These are phyloP conservation scores for Lerista edwardsae DNA, from an alignment of 2,797 vertebrate genomes.

Conservation along the genomic window DNA sequence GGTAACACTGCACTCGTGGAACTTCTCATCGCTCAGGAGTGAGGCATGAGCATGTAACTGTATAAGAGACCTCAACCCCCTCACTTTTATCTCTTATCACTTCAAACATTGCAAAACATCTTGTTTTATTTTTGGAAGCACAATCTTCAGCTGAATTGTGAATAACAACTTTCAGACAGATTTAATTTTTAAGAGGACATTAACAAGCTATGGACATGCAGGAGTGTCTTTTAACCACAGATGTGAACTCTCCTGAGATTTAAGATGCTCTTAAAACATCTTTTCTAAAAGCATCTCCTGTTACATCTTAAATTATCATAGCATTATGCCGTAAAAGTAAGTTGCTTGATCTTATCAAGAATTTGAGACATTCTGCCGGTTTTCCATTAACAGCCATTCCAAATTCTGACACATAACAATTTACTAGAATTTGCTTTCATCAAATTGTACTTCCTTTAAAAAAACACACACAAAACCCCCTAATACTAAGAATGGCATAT, in stretches of 20 bases:
- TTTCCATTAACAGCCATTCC: conserved; percentile 69
- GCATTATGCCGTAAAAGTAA: conserved; percentile 56
- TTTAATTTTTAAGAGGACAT: conserved; percentile 51
- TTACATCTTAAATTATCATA: conserved; percentile 51
- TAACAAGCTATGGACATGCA: conserved; percentile 59
- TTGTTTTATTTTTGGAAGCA: conserved; percentile 27
- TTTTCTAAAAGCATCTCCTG: conserved; percentile 61
- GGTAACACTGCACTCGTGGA: too few relatives aligned
- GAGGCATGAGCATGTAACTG: too few relatives aligned
- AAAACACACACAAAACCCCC: background rate
- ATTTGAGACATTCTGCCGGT: conserved; percentile 67
- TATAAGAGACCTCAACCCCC: too few relatives aligned
- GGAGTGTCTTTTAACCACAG: conserved; percentile 48
- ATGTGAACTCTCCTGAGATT: conserved; percentile 66
- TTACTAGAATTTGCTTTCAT: conserved; percentile 65
- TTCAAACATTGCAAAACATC: background rate
- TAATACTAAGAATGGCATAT: background rate
- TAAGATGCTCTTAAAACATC: conserved; percentile 57
- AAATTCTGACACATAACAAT: conserved; percentile 70
- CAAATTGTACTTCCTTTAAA: conserved; percentile 61
- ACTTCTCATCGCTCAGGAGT: too few relatives aligned
- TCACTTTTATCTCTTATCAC: background rate
- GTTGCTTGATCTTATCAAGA: conserved; percentile 61
- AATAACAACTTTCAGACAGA: conserved; percentile 39
- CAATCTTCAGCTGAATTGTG: background rate